Evolutionary conservation across 1,140 invertebrate genomes (phyloP).

Genomic region (Neodiprion pinetum): DNA sequence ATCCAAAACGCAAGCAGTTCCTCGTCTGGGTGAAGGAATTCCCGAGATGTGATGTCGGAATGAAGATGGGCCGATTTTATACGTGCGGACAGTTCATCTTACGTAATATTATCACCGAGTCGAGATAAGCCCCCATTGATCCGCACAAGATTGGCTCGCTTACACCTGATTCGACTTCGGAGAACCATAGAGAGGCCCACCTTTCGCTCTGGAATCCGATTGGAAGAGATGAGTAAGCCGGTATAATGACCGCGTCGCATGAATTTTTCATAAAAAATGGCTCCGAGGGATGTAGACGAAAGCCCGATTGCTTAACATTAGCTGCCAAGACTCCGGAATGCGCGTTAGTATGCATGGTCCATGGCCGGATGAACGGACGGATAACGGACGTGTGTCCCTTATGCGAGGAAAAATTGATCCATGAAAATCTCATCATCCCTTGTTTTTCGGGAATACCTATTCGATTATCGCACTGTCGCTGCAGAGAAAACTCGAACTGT

Average conservation of each 20-base stretch:
- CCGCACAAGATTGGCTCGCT: neutral
- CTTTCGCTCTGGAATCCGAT: neutral
- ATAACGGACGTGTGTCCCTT: neutral
- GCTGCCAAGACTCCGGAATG: neutral
- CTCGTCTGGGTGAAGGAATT: neutral
- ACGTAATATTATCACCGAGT: neutral
- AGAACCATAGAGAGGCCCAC: neutral
- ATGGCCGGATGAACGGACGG: neutral
- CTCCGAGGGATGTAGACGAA: neutral
- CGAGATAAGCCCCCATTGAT: neutral
- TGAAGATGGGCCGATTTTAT: neutral
- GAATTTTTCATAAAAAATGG: constrained; percentile 1
- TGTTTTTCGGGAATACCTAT: too few relatives aligned
- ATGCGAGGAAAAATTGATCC: too few relatives aligned
- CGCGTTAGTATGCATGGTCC: neutral
- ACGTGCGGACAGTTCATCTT: neutral
- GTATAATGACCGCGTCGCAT: neutral
- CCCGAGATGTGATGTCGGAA: neutral
- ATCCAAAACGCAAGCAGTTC: neutral
- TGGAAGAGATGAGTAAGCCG: neutral
- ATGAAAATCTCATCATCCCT: too few relatives aligned
- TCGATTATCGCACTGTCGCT: too few relatives aligned
- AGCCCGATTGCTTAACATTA: neutral
- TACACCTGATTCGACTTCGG: constrained; percentile 1
- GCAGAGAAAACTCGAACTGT: too few relatives aligned